A percentile compares a stretch with the other conserved stretches of the same genome.
phyloP scores from a whole-genome alignment of 2,888 invertebrate genomes.

The Muschampia staudingeri region DNA sequence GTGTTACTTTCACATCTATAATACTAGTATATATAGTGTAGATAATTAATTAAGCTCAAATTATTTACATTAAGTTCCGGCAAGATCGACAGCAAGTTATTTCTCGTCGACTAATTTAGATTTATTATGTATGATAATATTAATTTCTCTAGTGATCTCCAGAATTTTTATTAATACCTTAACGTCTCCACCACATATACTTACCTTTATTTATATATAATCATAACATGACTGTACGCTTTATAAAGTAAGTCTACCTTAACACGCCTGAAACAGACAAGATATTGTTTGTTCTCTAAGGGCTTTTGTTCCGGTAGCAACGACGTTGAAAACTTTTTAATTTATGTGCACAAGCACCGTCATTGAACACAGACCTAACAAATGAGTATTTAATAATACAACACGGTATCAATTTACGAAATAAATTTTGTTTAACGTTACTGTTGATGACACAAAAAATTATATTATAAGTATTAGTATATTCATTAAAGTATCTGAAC shows the following conservation, averaged over 20 bases:
- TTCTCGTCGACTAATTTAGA: no score
- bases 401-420: not conserved
- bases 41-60: no score
- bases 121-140: no score
- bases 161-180: no score
- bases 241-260: not conserved
- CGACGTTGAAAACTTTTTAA: slow-evolving; percentile 35
- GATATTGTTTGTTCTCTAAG: slow-evolving; percentile 31
- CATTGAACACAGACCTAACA: not conserved
- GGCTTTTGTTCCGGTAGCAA: slow-evolving; percentile 31
- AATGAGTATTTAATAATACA: slow-evolving; percentile 7
- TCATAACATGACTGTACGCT: slow-evolving; percentile 1
- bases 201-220: not conserved
- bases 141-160: no score
- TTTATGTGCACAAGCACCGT: slow-evolving; percentile 23
- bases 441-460: not conserved
- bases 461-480: no score
- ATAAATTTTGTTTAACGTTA: not conserved
- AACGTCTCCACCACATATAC: not conserved
- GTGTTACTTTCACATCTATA: no score
- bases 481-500: no score
- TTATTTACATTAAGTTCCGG: no score
- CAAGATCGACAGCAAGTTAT: no score
- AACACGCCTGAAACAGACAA: slow-evolving; percentile 31
- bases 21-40: no score